Conservation (phyloP, 2,888 invertebrate species). For the Dione vanillae region DNA sequence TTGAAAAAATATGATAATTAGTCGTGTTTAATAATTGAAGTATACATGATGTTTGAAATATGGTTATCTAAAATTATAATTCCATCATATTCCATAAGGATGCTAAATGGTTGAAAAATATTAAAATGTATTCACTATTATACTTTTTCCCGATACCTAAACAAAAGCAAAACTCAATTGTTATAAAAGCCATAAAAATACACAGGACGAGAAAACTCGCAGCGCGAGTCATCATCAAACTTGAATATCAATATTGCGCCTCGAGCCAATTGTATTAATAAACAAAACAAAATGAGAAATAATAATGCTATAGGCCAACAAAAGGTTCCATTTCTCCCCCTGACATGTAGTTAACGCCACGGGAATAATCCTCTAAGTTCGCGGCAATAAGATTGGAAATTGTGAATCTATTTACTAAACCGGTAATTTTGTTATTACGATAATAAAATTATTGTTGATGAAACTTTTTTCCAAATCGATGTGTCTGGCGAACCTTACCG, state of each 20-base stretch:
- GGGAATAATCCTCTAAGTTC: slow-evolving; percentile 69
- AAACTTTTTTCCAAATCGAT: slow-evolving; percentile 82
- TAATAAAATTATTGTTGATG: slow-evolving; percentile 85
- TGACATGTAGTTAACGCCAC: slow-evolving; percentile 68
- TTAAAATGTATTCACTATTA: slow-evolving; percentile 49
- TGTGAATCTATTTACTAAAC: slow-evolving; percentile 68
- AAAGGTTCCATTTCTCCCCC: slow-evolving; percentile 84
- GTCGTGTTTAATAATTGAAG: neutral
- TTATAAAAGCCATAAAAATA: slow-evolving; percentile 79
- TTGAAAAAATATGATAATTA: neutral
- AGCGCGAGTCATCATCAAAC: slow-evolving; percentile 82
- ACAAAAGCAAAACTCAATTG: slow-evolving; percentile 70
- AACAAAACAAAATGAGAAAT: slow-evolving; percentile 85
- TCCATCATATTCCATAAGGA: neutral
- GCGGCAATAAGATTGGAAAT: slow-evolving; percentile 73
- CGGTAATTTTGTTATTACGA: slow-evolving; percentile 84
- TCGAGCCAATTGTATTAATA: slow-evolving; percentile 84
- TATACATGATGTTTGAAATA: neutral
- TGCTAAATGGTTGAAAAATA: slow-evolving; percentile 35
- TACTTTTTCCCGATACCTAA: slow-evolving; percentile 58
- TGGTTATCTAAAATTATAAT: neutral
- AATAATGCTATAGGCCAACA: slow-evolving; percentile 84
- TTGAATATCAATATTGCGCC: slow-evolving; percentile 85
- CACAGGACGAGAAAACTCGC: slow-evolving; percentile 73
- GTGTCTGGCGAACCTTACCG: slow-evolving; percentile 82